Evolutionary conservation across 2,797 vertebrate species (phyloP).

Genomic region (Phyllotis vaccarum): DNA sequence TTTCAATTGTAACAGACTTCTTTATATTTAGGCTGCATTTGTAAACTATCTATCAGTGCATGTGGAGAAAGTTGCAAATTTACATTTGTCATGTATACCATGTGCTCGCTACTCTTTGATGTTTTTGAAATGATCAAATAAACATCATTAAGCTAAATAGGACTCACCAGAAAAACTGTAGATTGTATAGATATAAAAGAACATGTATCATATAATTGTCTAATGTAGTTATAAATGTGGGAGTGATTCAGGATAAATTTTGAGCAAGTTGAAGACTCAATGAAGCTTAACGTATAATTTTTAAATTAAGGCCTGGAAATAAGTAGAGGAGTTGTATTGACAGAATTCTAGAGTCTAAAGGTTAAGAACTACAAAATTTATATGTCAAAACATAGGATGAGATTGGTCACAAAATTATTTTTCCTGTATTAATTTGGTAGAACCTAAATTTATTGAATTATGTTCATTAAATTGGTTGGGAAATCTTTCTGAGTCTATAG

Average conservation of each 20-base stretch:
- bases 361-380: neutral
- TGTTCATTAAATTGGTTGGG: neutral
- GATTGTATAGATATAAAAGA: neutral
- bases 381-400: no score
- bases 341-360: neutral
- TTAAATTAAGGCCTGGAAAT: neutral
- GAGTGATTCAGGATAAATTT: neutral
- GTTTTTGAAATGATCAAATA: neutral
- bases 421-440: neutral
- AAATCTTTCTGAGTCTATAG: neutral
- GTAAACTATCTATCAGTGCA: neutral
- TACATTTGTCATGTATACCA: neutral
- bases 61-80: neutral
- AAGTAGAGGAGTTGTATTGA: neutral
- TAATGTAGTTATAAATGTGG: neutral
- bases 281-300: neutral
- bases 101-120: neutral
- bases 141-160: neutral
- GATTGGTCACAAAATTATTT: neutral
- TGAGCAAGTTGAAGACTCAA: neutral
- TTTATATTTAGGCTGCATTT: neutral
- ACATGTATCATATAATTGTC: neutral
- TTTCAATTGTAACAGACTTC: neutral
- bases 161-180: neutral
- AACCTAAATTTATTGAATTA: neutral